Percentiles rank a stretch among this genome's conserved stretches.
phyloP scores from a whole-genome alignment of 2,888 invertebrate species.

The Leptinotarsa haldemani region DNA sequence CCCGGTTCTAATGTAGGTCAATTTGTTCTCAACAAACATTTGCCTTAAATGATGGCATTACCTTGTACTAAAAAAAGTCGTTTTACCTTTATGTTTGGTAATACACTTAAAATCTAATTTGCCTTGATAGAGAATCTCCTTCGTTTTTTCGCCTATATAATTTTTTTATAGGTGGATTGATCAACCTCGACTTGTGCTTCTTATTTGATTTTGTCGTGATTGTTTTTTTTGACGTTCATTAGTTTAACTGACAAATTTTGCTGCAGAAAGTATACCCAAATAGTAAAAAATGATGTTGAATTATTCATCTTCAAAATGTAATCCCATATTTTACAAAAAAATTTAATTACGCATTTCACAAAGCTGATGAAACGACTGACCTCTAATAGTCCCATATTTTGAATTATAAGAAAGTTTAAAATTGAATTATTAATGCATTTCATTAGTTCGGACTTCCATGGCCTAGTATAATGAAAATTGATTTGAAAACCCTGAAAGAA shows the following conservation, averaged over 20 bases:
- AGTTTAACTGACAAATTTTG: not conserved
- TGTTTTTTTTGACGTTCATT: not conserved
- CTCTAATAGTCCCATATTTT: too few relatives aligned
- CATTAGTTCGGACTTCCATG: too few relatives aligned
- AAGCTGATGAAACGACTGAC: not conserved
- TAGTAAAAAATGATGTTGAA: not conserved
- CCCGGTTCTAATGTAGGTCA: conserved; percentile 41
- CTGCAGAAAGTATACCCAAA: not conserved
- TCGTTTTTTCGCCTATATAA: conserved; percentile 8
- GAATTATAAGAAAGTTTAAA: too few relatives aligned
- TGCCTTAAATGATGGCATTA: conserved; percentile 44
- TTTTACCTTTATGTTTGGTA: conserved; percentile 22
- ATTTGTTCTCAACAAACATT: conserved; percentile 36
- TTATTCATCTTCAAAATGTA: not conserved
- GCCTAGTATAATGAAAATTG: too few relatives aligned
- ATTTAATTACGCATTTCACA: too few relatives aligned
- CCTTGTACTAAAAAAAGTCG: conserved; percentile 43
- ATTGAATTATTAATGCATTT: too few relatives aligned
- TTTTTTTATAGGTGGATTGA: not conserved
- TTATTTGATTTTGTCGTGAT: not conserved
- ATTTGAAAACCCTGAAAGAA: too few relatives aligned
- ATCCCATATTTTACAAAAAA: too few relatives aligned
- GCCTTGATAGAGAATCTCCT: conserved; percentile 25
- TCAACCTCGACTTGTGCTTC: not conserved
- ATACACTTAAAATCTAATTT: conserved; percentile 24